Evolutionary conservation across 2,797 vertebrate genomes (phyloP).

Genomic region (Mus spretus): DNA sequence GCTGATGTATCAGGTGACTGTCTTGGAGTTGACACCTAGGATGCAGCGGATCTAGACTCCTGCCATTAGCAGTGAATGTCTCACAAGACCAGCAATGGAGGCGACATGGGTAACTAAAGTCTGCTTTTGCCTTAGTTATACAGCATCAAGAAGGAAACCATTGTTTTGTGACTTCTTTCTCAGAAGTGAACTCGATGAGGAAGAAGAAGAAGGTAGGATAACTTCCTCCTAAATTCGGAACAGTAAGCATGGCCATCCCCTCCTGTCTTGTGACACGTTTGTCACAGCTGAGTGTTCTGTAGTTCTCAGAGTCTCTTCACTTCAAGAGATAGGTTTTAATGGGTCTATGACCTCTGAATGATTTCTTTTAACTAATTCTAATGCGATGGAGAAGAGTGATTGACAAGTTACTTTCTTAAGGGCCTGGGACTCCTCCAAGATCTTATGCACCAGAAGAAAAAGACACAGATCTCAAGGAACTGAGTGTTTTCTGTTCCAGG

Average conservation of each 20-base stretch:
- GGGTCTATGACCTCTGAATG: constrained; percentile 25
- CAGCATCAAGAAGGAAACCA: constrained; percentile 31
- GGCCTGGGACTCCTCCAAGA: background rate
- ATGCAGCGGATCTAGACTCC: background rate
- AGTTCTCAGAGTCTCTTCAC: background rate
- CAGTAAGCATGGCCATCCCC: constrained; percentile 55
- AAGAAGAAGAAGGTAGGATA: constrained; percentile 73
- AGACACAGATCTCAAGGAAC: background rate
- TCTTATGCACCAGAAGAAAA: background rate
- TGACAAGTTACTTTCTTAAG: constrained; percentile 26
- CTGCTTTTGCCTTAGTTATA: background rate
- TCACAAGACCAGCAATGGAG: background rate
- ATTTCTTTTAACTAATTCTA: constrained; percentile 34
- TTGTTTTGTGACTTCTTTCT: constrained; percentile 60
- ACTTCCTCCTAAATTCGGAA: constrained; percentile 74
- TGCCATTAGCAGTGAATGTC: constrained; percentile 1
- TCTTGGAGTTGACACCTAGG: background rate
- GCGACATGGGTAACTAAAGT: constrained; percentile 7
- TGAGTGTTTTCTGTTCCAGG: background rate
- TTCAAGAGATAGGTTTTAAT: constrained; percentile 6
- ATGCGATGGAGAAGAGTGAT: background rate
- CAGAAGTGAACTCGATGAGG: constrained; percentile 73
- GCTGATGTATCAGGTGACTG: background rate
- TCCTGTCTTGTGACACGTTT: constrained; percentile 62
- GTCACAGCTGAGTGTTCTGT: background rate